Evolutionary conservation across 2,888 invertebrate species (phyloP).

Genomic region (Drosophila prolongata): DNA sequence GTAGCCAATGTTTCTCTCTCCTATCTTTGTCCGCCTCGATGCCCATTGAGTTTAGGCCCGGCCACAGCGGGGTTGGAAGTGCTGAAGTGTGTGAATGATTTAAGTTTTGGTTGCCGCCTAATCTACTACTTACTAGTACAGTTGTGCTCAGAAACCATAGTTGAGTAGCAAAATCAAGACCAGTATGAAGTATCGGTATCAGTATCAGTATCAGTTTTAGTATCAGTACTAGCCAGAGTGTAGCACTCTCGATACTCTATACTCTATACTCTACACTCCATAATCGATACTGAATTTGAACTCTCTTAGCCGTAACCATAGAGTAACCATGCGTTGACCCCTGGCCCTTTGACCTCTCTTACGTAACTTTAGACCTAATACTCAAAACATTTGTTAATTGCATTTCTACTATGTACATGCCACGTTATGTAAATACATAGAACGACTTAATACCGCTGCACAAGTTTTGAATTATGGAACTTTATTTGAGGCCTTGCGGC

Average conservation of each 20-base stretch:
- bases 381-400: constrained; percentile 45
- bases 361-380: constrained; percentile 36
- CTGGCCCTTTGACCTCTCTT: constrained; percentile 29
- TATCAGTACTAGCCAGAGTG: constrained; percentile 39
- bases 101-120: constrained; percentile 61
- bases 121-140: constrained; percentile 57
- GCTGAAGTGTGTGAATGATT: constrained; percentile 71
- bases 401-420: constrained; percentile 55
- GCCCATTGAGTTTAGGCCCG: constrained; percentile 64
- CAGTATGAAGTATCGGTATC: constrained; percentile 9
- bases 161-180: constrained; percentile 51
- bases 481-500: constrained; percentile 56
- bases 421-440: constrained; percentile 74
- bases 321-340: constrained; percentile 43
- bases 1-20: constrained; percentile 57
- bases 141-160: constrained; percentile 55
- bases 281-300: constrained; percentile 35
- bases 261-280: constrained; percentile 2
- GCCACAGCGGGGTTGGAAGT: constrained; percentile 64
- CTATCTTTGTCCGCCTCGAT: constrained; percentile 48
- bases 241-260: constrained; percentile 28
- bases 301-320: constrained; percentile 40
- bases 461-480: constrained; percentile 55
- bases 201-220: constrained; percentile 2
- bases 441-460: constrained; percentile 70